These are phyloP conservation scores for Tetranychus truncatus DNA, from an alignment of 2,888 invertebrate genomes.

Conservation along the genomic window DNA sequence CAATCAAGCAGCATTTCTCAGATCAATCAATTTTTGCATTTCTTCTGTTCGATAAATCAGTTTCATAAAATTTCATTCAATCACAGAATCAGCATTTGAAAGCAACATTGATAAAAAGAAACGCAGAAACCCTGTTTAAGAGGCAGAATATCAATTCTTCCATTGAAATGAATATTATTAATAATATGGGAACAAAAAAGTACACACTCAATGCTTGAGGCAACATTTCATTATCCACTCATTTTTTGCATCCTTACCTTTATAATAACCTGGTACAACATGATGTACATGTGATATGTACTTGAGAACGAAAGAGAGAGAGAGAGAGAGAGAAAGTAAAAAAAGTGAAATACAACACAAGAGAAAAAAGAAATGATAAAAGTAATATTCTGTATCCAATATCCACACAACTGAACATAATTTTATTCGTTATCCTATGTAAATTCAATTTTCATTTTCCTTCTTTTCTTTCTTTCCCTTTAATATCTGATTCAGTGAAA, in stretches of 20 bases:
- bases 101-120: too few relatives aligned
- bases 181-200: neutral
- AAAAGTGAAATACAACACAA: neutral
- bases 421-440: neutral
- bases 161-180: neutral
- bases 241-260: neutral
- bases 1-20: neutral
- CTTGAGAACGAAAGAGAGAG: neutral
- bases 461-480: neutral
- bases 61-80: neutral
- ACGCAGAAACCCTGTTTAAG: too few relatives aligned
- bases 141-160: too few relatives aligned
- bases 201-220: neutral
- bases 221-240: neutral
- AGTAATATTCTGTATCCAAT: neutral
- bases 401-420: neutral
- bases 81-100: too few relatives aligned
- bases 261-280: neutral
- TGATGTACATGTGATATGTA: neutral
- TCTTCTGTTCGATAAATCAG: neutral
- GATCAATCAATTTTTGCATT: neutral
- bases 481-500: neutral
- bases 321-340: too few relatives aligned
- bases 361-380: neutral
- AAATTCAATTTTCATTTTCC: neutral